Conservation (phyloP, 2,888 invertebrate genomes). For the Phortica magna region DNA sequence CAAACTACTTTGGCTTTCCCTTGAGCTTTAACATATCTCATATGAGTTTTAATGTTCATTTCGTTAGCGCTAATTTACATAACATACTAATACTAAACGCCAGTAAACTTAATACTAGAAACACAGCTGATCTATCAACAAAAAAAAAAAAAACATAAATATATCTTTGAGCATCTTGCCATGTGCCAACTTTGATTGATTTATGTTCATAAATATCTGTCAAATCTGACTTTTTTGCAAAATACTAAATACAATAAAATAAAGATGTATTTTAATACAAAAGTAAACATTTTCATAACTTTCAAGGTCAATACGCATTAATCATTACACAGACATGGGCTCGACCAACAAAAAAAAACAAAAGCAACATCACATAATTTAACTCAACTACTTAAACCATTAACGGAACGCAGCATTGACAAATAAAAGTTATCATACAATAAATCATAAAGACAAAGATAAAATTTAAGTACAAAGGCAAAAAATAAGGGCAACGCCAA, state of each 20-base stretch:
- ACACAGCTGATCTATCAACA: too few species aligned
- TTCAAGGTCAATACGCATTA: constrained; percentile 8
- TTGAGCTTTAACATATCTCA: too few species aligned
- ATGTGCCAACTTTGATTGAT: not conserved
- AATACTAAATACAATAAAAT: not conserved
- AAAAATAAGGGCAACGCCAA: not conserved
- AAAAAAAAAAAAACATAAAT: not conserved
- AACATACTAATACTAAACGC: too few species aligned
- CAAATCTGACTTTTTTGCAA: not conserved
- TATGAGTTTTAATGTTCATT: too few species aligned
- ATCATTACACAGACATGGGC: not conserved
- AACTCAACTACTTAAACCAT: not conserved
- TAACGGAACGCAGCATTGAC: not conserved
- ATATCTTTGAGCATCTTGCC: not conserved
- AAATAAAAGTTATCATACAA: constrained; percentile 6
- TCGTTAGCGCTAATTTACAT: too few species aligned
- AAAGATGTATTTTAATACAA: not conserved
- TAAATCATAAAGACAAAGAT: constrained; percentile 13
- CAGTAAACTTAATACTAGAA: too few species aligned
- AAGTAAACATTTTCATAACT: not conserved
- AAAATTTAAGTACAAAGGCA: not conserved
- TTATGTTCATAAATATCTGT: not conserved
- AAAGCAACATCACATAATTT: not conserved
- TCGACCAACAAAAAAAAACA: not conserved
- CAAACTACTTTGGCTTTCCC: too few species aligned